Percentiles rank a stretch among this genome's conserved stretches.
Evolutionary conservation across 2,113 vertebrate genomes (phyloP).

Genomic region (Pontoporia blainvillei): DNA sequence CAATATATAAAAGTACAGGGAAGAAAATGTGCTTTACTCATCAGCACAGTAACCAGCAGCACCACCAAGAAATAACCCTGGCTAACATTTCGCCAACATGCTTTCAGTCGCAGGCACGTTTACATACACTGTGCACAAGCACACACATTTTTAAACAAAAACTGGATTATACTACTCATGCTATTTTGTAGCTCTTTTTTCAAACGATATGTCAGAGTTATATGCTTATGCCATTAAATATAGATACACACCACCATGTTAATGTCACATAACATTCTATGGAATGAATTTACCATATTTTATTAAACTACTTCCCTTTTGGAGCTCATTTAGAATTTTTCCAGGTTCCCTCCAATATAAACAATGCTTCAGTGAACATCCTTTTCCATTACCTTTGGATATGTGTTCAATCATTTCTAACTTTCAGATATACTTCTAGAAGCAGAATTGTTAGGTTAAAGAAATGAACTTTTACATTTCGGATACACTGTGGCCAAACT

Average conservation of each 20-base stretch:
- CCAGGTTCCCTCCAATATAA: not conserved
- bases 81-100: not conserved
- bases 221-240: conserved; percentile 10
- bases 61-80: not conserved
- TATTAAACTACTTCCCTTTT: conserved; percentile 10
- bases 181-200: not conserved
- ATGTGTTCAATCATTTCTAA: not conserved
- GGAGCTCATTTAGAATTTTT: not conserved
- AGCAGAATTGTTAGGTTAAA: not conserved
- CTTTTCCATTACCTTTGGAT: not conserved
- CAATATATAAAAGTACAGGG: not conserved
- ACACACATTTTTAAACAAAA: conserved; percentile 33
- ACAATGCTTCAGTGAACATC: not conserved
- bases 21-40: not conserved
- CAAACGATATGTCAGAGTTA: not conserved
- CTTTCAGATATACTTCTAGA: not conserved
- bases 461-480: not conserved
- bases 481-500: not conserved
- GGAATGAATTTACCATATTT: not conserved
- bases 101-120: not conserved
- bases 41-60: not conserved
- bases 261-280: not conserved
- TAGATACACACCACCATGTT: not conserved
- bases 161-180: not conserved
- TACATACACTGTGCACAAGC: not conserved